Evolutionary conservation across 1,140 invertebrate species (phyloP).

Genomic region (Drosophila nasuta): DNA sequence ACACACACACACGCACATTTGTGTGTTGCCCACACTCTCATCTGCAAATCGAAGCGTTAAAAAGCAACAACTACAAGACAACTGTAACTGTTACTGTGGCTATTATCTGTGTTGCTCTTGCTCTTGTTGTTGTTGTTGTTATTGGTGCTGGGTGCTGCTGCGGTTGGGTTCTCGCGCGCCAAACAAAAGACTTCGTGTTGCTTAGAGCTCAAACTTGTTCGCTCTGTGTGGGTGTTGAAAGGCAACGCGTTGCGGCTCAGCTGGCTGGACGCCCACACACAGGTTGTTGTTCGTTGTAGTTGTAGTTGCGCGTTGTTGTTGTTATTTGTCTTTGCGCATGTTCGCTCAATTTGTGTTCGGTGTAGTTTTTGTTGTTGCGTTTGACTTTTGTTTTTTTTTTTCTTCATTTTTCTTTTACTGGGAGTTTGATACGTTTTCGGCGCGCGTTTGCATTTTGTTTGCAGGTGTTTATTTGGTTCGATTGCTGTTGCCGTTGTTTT

Average conservation of each 20-base stretch:
- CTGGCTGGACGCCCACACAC: slow-evolving; percentile 59
- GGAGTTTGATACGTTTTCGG: slow-evolving; percentile 18
- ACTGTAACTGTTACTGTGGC: slow-evolving; percentile 29
- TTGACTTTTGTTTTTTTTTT: slow-evolving; percentile 33
- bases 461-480: slow-evolving; percentile 44
- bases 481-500: slow-evolving; percentile 2
- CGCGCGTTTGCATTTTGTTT: slow-evolving; percentile 51
- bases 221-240: slow-evolving; percentile 74
- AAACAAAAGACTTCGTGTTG: slow-evolving; percentile 74
- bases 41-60: slow-evolving; percentile 48
- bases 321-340: slow-evolving; percentile 41
- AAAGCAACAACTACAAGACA: slow-evolving; percentile 34
- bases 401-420: slow-evolving; percentile 32
- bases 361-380: slow-evolving; percentile 26
- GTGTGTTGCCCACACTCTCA: slow-evolving; percentile 45
- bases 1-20: slow-evolving; percentile 10
- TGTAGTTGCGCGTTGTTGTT: slow-evolving; percentile 21
- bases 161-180: slow-evolving; percentile 55
- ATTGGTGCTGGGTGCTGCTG: neutral
- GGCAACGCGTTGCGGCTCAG: slow-evolving; percentile 36
- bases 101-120: slow-evolving; percentile 4
- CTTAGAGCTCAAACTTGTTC: slow-evolving; percentile 74
- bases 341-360: slow-evolving; percentile 48
- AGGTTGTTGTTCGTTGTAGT: slow-evolving; percentile 23
- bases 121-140: slow-evolving; percentile 31